Conservation (phyloP, 2,888 invertebrate genomes). For the Parnassius smintheus region DNA sequence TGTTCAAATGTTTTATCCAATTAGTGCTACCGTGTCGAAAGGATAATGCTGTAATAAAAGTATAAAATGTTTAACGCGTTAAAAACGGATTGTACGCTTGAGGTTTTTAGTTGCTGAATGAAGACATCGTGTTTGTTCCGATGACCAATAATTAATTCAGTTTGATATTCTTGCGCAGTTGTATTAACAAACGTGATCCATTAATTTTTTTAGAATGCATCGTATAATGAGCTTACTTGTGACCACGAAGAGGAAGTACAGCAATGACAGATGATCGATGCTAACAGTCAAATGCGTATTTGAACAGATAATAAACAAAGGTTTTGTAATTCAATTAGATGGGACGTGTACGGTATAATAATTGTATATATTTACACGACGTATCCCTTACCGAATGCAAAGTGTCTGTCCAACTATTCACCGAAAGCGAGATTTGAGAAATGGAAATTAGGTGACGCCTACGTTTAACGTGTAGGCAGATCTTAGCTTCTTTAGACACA, state of each 20-base stretch:
- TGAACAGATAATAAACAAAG: slow-evolving; percentile 23
- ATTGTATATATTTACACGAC: slow-evolving; percentile 7
- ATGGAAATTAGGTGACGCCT: slow-evolving; percentile 24
- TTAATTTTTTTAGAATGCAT: slow-evolving; percentile 15
- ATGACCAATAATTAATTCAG: not conserved
- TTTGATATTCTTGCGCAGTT: not conserved
- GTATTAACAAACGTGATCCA: slow-evolving; percentile 6
- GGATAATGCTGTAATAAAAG: slow-evolving; percentile 76
- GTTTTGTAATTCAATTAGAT: slow-evolving; percentile 27
- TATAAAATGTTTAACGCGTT: slow-evolving; percentile 71
- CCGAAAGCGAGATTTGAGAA: slow-evolving; percentile 15
- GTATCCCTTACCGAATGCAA: slow-evolving; percentile 11
- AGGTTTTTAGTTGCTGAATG: not conserved
- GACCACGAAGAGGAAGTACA: slow-evolving; percentile 49
- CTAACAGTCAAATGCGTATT: slow-evolving; percentile 34
- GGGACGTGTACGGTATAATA: slow-evolving; percentile 19
- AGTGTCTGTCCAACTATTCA: slow-evolving; percentile 17
- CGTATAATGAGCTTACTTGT: slow-evolving; percentile 41
- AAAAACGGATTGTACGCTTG: slow-evolving; percentile 64
- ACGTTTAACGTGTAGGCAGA: slow-evolving; percentile 23
- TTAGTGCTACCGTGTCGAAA: slow-evolving; percentile 82
- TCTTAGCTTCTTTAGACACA: slow-evolving; percentile 7
- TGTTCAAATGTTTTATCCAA: slow-evolving; percentile 74
- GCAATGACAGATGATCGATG: slow-evolving; percentile 54
- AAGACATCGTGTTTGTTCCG: slow-evolving; percentile 13